phyloP scores from a whole-genome alignment of 1,140 invertebrate genomes.

The Leucophenga varia region DNA sequence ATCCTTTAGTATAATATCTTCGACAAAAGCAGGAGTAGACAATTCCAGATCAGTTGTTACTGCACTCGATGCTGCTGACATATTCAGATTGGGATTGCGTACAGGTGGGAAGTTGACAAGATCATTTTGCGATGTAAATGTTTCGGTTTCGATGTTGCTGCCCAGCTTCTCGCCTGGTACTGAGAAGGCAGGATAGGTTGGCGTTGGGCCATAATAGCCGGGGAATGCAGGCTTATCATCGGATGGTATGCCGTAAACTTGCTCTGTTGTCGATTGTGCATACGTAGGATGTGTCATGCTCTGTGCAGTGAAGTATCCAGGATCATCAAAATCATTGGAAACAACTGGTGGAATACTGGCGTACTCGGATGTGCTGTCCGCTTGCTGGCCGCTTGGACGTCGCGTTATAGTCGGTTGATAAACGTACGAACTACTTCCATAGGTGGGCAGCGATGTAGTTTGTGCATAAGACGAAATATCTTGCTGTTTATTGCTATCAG shows the following conservation, averaged over 20 bases:
- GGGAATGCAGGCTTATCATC: slow-evolving; percentile 51
- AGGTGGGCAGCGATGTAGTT: slow-evolving; percentile 28
- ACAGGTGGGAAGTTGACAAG: slow-evolving; percentile 80
- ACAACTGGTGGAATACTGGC: slow-evolving; percentile 18
- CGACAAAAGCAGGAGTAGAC: slow-evolving; percentile 70
- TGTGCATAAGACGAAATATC: slow-evolving; percentile 3
- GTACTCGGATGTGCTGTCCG: slow-evolving; percentile 16
- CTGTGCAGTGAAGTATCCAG: slow-evolving; percentile 47
- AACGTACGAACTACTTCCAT: slow-evolving; percentile 60
- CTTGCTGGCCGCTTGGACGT: slow-evolving; percentile 26
- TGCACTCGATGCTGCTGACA: slow-evolving; percentile 63
- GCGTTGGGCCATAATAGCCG: slow-evolving; percentile 50
- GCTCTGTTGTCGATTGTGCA: slow-evolving; percentile 35
- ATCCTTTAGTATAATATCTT: slow-evolving; percentile 72
- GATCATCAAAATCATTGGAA: slow-evolving; percentile 53
- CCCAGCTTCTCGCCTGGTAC: slow-evolving; percentile 46
- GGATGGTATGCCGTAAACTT: slow-evolving; percentile 31
- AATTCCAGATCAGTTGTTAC: slow-evolving; percentile 65
- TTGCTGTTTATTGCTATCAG: background rate
- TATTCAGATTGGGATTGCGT: slow-evolving; percentile 76
- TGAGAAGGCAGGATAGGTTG: slow-evolving; percentile 46
- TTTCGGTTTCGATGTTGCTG: slow-evolving; percentile 55
- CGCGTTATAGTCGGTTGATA: slow-evolving; percentile 57
- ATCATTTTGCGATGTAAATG: slow-evolving; percentile 67
- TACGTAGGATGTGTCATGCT: slow-evolving; percentile 34